Evolutionary conservation across 2,113 vertebrate species (phyloP).

Genomic region (Himantopus leucocephalus): DNA sequence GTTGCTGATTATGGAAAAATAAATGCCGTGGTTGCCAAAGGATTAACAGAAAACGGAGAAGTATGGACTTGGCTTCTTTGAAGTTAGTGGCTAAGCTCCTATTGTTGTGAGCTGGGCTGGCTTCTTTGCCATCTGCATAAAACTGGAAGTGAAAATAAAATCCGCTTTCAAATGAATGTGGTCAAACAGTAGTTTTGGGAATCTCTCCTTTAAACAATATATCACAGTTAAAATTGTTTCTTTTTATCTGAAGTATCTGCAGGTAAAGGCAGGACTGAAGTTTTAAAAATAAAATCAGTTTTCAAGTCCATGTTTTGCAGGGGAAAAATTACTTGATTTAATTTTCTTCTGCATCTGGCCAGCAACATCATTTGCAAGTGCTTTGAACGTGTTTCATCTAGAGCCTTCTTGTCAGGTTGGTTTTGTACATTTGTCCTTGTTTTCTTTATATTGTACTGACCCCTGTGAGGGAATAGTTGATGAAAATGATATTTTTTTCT

Average conservation of each 20-base stretch:
- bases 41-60: background rate
- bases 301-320: background rate
- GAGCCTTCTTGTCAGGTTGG: constrained; percentile 49
- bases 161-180: background rate
- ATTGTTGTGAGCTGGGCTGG: background rate
- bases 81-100: background rate
- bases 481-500: background rate
- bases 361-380: constrained; percentile 44
- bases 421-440: constrained; percentile 55
- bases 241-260: background rate
- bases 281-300: background rate
- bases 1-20: background rate
- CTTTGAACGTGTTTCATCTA: constrained; percentile 35
- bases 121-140: background rate
- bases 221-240: background rate
- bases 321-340: background rate
- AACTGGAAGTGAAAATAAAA: constrained; percentile 1
- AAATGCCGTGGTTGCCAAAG: background rate
- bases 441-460: constrained; percentile 55
- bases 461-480: constrained; percentile 33
- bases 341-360: constrained; percentile 33
- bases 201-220: background rate
- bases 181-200: background rate
- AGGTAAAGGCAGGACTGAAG: constrained; percentile 4
- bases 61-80: background rate